phyloP scores from a whole-genome alignment of 37 sponge, comb jelly and placozoan species.

The Spongia lamella region DNA sequence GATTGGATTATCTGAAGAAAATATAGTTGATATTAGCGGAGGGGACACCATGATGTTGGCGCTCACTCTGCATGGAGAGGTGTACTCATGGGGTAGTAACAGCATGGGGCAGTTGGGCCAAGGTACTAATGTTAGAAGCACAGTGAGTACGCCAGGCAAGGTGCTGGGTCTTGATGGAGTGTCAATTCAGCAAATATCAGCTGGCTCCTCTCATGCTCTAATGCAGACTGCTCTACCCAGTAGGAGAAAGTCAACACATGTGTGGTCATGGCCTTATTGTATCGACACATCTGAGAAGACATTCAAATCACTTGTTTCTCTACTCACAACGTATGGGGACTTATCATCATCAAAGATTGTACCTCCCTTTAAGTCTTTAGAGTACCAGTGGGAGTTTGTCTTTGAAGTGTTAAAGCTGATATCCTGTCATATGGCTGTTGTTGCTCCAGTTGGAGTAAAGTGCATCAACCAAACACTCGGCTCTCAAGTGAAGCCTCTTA shows the following conservation, averaged over 20 bases:
- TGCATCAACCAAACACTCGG: slow-evolving; percentile 60
- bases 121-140: slow-evolving; percentile 62
- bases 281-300: slow-evolving; percentile 53
- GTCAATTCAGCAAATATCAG: slow-evolving; percentile 78
- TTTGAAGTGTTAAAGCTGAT: slow-evolving; percentile 33
- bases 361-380: slow-evolving; percentile 33
- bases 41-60: slow-evolving; percentile 90
- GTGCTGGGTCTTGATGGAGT: slow-evolving; percentile 66
- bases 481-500: slow-evolving; percentile 50
- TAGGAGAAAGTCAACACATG: slow-evolving; percentile 47
- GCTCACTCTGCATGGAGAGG: slow-evolving; percentile 83
- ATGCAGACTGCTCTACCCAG: slow-evolving; percentile 89
- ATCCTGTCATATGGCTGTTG: slow-evolving; percentile 43
- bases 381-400: slow-evolving; percentile 50
- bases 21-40: slow-evolving; percentile 74
- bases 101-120: slow-evolving; percentile 91
- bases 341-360: slow-evolving; percentile 7
- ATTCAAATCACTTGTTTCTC: slow-evolving; percentile 24
- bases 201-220: slow-evolving; percentile 86
- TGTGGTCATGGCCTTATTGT: slow-evolving; percentile 77
- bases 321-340: slow-evolving; percentile 34
- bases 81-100: slow-evolving; percentile 94
- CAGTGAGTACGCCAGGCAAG: slow-evolving; percentile 65
- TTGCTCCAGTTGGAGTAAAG: slow-evolving; percentile 38
- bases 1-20: slow-evolving; percentile 52